Conservation (phyloP, 1,140 invertebrate species). For the Solenopsis fugax region DNA sequence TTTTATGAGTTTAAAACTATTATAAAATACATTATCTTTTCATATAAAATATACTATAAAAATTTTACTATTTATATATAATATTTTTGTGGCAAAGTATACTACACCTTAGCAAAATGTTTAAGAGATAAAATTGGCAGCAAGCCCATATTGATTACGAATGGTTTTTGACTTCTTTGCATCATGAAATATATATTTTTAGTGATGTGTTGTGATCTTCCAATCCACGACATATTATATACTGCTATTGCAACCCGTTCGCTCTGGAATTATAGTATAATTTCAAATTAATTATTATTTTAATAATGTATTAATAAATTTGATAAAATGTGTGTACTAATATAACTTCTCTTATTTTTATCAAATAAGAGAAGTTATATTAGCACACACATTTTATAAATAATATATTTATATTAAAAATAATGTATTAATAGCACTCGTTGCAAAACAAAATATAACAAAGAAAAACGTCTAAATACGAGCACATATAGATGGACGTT, state of each 20-base stretch:
- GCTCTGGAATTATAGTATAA: not conserved
- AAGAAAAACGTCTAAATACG: too few relatives aligned
- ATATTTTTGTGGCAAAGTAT: not conserved
- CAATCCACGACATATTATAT: slow-evolving; percentile 49
- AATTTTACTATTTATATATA: not conserved
- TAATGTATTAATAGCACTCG: too few relatives aligned
- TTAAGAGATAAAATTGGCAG: slow-evolving; percentile 70
- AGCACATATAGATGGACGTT: too few relatives aligned
- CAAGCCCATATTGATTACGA: slow-evolving; percentile 67
- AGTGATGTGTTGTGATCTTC: not conserved
- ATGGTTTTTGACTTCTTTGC: slow-evolving; percentile 59
- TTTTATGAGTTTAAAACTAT: not conserved
- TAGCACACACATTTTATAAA: too few relatives aligned
- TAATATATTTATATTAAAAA: too few relatives aligned
- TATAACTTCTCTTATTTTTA: not conserved
- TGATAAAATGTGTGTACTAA: not conserved
- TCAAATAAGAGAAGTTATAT: too few relatives aligned
- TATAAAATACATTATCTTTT: not conserved
- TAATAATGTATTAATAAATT: not conserved
- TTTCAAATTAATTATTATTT: not conserved
- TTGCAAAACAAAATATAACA: too few relatives aligned
- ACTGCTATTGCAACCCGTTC: slow-evolving; percentile 13
- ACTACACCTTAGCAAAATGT: slow-evolving; percentile 64
- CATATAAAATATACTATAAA: not conserved
- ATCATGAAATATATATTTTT: slow-evolving; percentile 18